Percentiles rank a stretch among this genome's conserved stretches.
phyloP scores from a whole-genome alignment of 2,888 invertebrate genomes.

The Tipula helvola region DNA sequence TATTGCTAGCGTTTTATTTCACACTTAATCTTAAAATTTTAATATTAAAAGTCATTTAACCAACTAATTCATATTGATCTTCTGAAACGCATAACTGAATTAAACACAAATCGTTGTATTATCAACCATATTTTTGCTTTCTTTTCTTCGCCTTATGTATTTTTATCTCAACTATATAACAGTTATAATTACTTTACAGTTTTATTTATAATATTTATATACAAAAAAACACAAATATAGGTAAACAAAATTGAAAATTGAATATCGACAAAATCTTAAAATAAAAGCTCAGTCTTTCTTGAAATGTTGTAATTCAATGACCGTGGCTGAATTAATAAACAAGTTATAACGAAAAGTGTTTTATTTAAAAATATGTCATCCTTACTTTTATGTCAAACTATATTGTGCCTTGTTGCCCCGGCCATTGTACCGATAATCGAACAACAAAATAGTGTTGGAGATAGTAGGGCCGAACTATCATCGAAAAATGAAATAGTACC shows the following conservation, averaged over 20 bases:
- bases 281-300: background rate
- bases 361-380: background rate
- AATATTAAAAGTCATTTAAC: background rate
- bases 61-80: background rate
- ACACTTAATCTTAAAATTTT: background rate
- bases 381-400: background rate
- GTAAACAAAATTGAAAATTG: background rate
- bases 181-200: background rate
- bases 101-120: background rate
- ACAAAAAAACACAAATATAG: background rate
- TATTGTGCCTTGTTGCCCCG: background rate
- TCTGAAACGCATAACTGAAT: background rate
- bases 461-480: background rate
- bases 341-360: background rate
- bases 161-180: background rate
- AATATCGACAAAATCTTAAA: background rate
- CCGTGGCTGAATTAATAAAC: background rate
- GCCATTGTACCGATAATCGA: background rate
- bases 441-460: background rate
- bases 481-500: background rate
- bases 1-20: background rate
- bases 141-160: background rate
- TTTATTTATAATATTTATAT: background rate
- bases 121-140: background rate
- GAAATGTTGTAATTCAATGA: background rate